Base-by-base conservation (phyloP, 2,113 vertebrate species). In the Rhynchopsitta pachyrhyncha region DNA sequence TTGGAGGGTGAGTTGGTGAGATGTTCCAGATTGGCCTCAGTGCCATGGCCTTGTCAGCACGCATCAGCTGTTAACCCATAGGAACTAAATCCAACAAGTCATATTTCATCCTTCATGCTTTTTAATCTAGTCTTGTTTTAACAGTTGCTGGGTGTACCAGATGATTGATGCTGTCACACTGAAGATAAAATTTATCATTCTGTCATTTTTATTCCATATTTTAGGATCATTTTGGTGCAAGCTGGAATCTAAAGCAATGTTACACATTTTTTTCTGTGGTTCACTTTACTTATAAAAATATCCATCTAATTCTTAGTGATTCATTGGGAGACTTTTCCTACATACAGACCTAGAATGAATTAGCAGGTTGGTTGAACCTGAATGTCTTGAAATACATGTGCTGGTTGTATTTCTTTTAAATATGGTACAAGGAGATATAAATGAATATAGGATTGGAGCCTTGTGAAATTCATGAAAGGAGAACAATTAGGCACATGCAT, bases 121-220 rank as follows among this genome's bases (percentile, higher is more conserved):
- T 94, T 78, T 81, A 88, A 75, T 73, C 39, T 76, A 62, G 76
- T 79, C 60, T 10, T 86, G 13, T 82, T 94, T 86, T 68, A 91
- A 52, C 76, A 69, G 33, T 76, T 82, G 10, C 33, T 91, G 67
- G 14, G 18, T 79, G 33, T 68, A 85, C 52, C 28, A 79, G 77
- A 41, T 93, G 92, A 96, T 82, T 77, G 89, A 92, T 95, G 75
- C 63, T 93, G 87, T 94, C 86, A 84, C 28, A 44, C 24, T 77
- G 75, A 33, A 74, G 67, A 92, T 81, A 85, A 77, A 76, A 82
- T 82, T 37, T 60, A 66, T 86, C 42, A 52, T 86, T 77, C 82
- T 95, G 86, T 79, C 81, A 77, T 91, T 91, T 94, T 79, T 74
- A 80, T 66, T 93, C 50, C 46, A 11, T 88, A 63, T 42, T 92